These are phyloP conservation scores for Drosophila pseudotalamancana DNA, from an alignment of 2,888 invertebrate genomes.

Conservation along the genomic window DNA sequence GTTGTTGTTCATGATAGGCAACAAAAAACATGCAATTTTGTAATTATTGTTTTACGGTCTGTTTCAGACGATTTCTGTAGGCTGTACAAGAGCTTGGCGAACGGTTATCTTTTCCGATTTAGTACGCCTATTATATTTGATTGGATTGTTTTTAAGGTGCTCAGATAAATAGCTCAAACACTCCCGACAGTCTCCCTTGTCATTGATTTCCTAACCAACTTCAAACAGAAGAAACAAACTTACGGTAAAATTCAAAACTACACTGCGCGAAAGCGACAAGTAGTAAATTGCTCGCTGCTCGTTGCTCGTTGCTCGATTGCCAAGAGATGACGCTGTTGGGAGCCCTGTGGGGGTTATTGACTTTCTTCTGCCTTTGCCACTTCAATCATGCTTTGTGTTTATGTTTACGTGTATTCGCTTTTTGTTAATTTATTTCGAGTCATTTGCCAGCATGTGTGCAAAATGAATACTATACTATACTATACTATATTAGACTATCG, in stretches of 20 bases:
- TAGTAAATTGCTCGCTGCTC: conserved; percentile 4
- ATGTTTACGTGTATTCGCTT: neutral
- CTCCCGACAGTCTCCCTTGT: conserved; percentile 8
- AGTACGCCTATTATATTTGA: neutral
- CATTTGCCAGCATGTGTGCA: no score
- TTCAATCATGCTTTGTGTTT: conserved; percentile 22
- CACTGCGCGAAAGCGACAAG: conserved; percentile 31
- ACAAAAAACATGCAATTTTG: conserved; percentile 71
- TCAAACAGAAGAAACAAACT: neutral
- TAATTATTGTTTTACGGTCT: conserved; percentile 74
- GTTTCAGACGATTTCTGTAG: conserved; percentile 51
- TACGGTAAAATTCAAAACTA: conserved; percentile 16
- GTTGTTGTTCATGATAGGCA: conserved; percentile 54
- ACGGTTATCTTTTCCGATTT: no score
- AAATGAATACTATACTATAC: no score
- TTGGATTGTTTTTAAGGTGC: conserved; percentile 34
- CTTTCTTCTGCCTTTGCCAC: conserved; percentile 29
- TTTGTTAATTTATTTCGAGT: no score
- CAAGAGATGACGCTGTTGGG: conserved; percentile 28
- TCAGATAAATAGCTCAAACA: conserved; percentile 30
- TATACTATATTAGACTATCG: no score
- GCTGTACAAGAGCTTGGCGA: no score
- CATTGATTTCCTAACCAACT: conserved; percentile 52
- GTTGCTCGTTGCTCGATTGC: neutral
- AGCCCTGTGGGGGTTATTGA: conserved; percentile 65